These are phyloP conservation scores for Gallinago paraguaiae DNA, from an alignment of 2,113 vertebrate species.

Conservation along the genomic window DNA sequence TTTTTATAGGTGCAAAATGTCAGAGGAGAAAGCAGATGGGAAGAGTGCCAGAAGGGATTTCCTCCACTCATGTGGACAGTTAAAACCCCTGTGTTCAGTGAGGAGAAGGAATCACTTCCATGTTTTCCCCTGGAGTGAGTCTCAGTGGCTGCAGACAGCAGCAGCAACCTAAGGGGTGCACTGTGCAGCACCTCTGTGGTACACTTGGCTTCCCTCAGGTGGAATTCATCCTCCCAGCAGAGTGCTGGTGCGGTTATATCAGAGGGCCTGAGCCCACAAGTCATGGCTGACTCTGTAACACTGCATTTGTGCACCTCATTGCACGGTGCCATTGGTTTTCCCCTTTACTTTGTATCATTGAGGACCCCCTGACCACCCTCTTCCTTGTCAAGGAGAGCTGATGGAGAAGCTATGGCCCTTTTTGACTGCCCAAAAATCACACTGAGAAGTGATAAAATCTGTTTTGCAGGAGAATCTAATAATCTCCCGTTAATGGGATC, in stretches of 20 bases:
- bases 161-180: fast-evolving
- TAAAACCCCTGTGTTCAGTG: background rate
- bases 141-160: background rate
- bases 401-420: background rate
- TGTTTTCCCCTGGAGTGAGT: background rate
- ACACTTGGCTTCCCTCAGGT: background rate
- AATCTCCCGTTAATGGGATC: background rate
- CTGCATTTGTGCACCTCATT: background rate
- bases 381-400: background rate
- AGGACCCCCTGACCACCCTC: background rate
- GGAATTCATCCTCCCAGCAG: background rate
- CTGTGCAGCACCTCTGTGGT: fast-evolving
- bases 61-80: background rate
- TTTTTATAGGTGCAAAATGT: background rate
- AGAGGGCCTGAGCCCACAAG: background rate
- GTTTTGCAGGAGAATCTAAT: background rate
- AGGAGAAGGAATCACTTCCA: background rate
- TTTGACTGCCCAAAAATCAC: background rate
- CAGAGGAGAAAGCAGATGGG: background rate
- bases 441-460: background rate
- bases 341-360: background rate
- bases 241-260: background rate
- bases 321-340: background rate
- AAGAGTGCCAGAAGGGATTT: background rate
- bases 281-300: no score